These are phyloP conservation scores for Antennarius maculatus DNA, from an alignment of 2,797 vertebrate genomes.

Conservation along the genomic window DNA sequence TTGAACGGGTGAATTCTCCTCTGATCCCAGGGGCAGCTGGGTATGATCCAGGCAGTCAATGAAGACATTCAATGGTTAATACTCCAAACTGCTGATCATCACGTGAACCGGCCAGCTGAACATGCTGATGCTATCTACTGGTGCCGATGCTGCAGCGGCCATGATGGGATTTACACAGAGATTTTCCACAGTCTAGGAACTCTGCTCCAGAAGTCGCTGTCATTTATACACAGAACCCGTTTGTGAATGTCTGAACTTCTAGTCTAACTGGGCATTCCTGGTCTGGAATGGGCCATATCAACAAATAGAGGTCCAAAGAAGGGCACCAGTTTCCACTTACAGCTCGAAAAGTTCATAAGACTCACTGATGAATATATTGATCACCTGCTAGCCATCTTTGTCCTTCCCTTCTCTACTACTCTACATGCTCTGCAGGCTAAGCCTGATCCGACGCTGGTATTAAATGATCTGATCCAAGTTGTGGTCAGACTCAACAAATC, in stretches of 20 bases:
- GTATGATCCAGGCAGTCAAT: not conserved
- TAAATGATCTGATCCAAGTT: conserved; percentile 23
- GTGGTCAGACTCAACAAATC: no score
- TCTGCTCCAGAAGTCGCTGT: conserved; percentile 14
- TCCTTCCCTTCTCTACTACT: conserved; percentile 32
- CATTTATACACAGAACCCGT: not conserved
- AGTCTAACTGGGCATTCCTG: no score
- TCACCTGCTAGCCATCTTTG: conserved; percentile 57
- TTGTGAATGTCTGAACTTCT: not conserved
- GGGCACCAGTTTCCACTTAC: conserved; percentile 1
- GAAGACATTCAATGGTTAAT: conserved; percentile 15
- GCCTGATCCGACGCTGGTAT: no score
- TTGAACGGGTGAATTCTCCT: conserved; percentile 11
- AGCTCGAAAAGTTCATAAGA: conserved; percentile 2
- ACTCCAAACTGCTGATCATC: conserved; percentile 34
- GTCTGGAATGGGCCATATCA: no score
- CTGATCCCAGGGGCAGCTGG: conserved; percentile 40
- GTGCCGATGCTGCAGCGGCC: conserved; percentile 16
- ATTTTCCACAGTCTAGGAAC: not conserved
- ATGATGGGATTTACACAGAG: conserved; percentile 32
- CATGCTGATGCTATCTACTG: conserved; percentile 27
- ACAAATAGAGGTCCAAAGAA: no score
- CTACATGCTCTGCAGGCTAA: not conserved
- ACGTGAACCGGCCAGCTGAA: conserved; percentile 18
- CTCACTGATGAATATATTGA: conserved; percentile 18